Base-by-base conservation (phyloP, 2,888 invertebrate genomes). In the Orthosia cruda region DNA sequence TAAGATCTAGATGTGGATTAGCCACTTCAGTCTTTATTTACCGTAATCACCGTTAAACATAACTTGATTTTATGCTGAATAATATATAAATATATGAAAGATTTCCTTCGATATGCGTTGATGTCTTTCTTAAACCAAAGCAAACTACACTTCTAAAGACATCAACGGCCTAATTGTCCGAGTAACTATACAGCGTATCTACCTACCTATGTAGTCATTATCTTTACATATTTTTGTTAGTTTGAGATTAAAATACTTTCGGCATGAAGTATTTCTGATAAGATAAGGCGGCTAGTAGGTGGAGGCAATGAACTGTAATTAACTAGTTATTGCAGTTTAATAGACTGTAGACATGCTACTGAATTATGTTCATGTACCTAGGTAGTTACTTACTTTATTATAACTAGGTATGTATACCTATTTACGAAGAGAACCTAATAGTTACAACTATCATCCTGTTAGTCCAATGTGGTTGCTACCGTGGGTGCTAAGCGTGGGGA, bases 81-180 rank as follows among this genome's bases (percentile, higher is more conserved):
- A 26, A 23, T 20, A 20, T 61, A 40, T 49, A 15, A 32, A 23
- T 20, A 20, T 61, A 40, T 49, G 16, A 32, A 50, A 81, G 50
- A 74, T 74, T 81, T 74, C 57, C 32, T 64, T 52, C 15, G 62
- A 77, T 40, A 80, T 87, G 92, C 95, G 95, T 95, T 94, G 93
- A 95, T 89, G 92, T 95, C 95, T 95, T 93, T 93, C 88, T 85
- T 66, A 87, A 92, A 89, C 85, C 62, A 83, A 85, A 72, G 74
- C 69, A 76, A 81, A 83, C 75, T 73, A 88, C 88, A 87, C 86
- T 91, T 88, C 67, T 87, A 94, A 95, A 95, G 94, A 94, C 91
- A 90, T 95, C 93, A 94, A 94, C 94, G 94, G 65, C 62, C 26
- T 66, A 59, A 57, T 58, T 57, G 65, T 52, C 16, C n/a, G 23